Evolutionary conservation across 2,888 invertebrate species (phyloP).

Genomic region (Erpobdella octoculata): DNA sequence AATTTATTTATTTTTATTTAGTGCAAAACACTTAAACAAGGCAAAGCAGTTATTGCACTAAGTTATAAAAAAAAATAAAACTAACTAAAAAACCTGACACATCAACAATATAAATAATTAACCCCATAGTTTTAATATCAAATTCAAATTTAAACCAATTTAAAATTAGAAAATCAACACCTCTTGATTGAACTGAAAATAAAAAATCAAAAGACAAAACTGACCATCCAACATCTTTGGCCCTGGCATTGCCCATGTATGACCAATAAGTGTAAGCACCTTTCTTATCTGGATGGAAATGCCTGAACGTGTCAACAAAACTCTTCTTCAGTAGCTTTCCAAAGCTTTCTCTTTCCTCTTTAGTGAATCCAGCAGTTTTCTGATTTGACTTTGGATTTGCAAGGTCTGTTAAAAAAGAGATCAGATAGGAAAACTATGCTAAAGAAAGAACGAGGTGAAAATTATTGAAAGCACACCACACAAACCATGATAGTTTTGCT

Average conservation of each 20-base stretch:
- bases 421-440: too few relatives aligned
- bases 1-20: background rate
- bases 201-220: conserved; percentile 38
- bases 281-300: conserved; percentile 73
- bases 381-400: conserved; percentile 86
- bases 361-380: conserved; percentile 83
- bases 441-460: too few relatives aligned
- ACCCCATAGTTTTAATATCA: background rate
- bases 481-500: too few relatives aligned
- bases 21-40: background rate
- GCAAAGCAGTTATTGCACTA: background rate
- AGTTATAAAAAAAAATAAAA: too few relatives aligned
- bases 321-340: conserved; percentile 71
- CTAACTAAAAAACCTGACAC: too few relatives aligned
- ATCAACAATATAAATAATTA: background rate
- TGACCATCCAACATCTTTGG: conserved; percentile 89
- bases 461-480: too few relatives aligned
- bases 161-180: background rate
- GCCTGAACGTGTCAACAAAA: conserved; percentile 78
- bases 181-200: background rate
- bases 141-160: background rate
- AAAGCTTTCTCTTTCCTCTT: conserved; percentile 85
- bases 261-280: conserved; percentile 90
- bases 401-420: conserved; percentile 62
- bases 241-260: conserved; percentile 76